Conservation (phyloP, 2,888 invertebrate species). For the Proisotoma minuta region DNA sequence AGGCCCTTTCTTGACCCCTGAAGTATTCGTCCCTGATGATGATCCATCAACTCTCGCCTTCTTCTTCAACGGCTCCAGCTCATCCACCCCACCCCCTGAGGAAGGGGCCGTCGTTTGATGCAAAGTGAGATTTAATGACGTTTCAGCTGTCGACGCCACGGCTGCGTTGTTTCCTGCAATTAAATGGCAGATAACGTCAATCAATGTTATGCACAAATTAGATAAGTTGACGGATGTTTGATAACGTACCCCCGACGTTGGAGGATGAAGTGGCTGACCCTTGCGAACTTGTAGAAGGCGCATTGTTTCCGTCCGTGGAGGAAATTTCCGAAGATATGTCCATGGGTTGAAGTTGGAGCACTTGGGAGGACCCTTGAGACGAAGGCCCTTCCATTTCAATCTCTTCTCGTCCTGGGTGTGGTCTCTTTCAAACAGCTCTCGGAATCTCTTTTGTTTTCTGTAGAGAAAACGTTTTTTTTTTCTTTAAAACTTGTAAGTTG, state of each 20-base stretch:
- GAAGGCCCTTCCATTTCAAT: slow-evolving; percentile 35
- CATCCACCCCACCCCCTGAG: neutral
- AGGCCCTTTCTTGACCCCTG: slow-evolving; percentile 13
- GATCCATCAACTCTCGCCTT: slow-evolving; percentile 27
- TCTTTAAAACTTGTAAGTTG: too few relatives aligned
- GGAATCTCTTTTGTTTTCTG: too few relatives aligned
- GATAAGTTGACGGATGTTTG: slow-evolving; percentile 9
- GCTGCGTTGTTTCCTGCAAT: slow-evolving; percentile 16
- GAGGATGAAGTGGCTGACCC: neutral
- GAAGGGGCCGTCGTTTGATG: too few relatives aligned
- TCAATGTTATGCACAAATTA: neutral
- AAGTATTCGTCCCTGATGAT: neutral
- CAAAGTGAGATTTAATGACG: slow-evolving; percentile 12
- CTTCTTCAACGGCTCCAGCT: slow-evolving; percentile 35
- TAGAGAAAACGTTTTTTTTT: too few relatives aligned
- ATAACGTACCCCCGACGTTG: slow-evolving; percentile 4
- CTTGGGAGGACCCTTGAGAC: slow-evolving; percentile 31
- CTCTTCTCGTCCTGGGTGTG: neutral
- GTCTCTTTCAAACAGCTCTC: neutral
- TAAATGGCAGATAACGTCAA: slow-evolving; percentile 11
- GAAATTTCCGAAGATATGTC: too few relatives aligned
- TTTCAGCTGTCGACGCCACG: slow-evolving; percentile 19
- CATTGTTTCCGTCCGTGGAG: too few relatives aligned
- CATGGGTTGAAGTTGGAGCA: slow-evolving; percentile 21
- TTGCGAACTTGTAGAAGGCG: slow-evolving; percentile 17